phyloP scores from a whole-genome alignment of 2,797 vertebrate genomes.

The Anabacerthia variegaticeps region DNA sequence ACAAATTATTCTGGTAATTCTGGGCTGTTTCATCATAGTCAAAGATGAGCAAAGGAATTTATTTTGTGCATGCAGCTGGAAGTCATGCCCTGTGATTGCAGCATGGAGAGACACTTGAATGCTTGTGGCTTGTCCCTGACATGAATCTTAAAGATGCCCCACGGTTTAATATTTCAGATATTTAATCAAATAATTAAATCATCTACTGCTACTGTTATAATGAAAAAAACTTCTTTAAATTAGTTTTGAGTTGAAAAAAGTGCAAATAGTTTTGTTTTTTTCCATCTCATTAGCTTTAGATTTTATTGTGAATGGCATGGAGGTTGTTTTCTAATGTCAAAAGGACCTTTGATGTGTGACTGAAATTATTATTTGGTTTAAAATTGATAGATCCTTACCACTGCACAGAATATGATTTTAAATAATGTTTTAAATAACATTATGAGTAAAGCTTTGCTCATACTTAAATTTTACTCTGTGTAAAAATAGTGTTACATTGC shows the following conservation, averaged over 20 bases:
- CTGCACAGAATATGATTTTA: background rate
- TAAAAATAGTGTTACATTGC: background rate
- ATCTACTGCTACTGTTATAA: accelerated
- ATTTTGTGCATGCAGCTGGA: background rate
- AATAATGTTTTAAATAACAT: background rate
- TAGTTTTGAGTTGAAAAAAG: background rate
- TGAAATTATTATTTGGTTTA: background rate
- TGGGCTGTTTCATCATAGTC: background rate
- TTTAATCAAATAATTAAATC: background rate
- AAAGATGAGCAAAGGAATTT: background rate
- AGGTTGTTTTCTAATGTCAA: background rate
- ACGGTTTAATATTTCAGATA: background rate
- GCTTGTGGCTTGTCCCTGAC: accelerated
- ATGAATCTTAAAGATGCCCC: accelerated
- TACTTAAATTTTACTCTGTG: background rate
- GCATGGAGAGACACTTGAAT: background rate
- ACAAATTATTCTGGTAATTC: background rate
- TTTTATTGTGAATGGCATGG: background rate
- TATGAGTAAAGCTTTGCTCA: background rate
- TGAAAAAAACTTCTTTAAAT: background rate
- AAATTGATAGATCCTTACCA: background rate
- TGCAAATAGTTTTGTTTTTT: background rate
- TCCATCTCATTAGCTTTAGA: background rate
- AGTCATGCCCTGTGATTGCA: background rate
- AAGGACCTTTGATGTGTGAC: background rate